Conservation (phyloP, 2,888 invertebrate species). For the Chrysodeixis includens region DNA sequence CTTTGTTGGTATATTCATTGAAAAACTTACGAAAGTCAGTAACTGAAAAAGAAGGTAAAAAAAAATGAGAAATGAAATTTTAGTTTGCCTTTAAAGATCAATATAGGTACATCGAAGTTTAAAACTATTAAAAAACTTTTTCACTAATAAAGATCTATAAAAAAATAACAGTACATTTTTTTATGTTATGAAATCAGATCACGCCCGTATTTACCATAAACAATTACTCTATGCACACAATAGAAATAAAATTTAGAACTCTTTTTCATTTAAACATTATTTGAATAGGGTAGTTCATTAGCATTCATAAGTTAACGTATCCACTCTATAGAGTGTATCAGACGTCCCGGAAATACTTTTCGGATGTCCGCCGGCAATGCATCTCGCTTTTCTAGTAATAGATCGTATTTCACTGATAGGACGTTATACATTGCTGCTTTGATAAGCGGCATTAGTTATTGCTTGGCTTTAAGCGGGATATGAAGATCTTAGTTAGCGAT, state of each 20-base stretch:
- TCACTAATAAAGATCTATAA: too few relatives aligned
- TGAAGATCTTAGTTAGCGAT: constrained; percentile 29
- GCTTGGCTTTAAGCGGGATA: constrained; percentile 29
- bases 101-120: too few relatives aligned
- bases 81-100: too few relatives aligned
- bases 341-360: constrained; percentile 77
- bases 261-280: constrained; percentile 31
- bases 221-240: constrained; percentile 17
- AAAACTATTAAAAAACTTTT: too few relatives aligned
- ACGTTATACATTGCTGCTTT: constrained; percentile 38
- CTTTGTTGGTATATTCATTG: too few relatives aligned
- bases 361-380: constrained; percentile 78
- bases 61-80: too few relatives aligned
- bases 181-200: constrained; percentile 12
- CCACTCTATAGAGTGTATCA: constrained; percentile 65
- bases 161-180: too few relatives aligned
- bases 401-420: constrained; percentile 59
- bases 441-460: constrained; percentile 39
- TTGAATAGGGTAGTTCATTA: constrained; percentile 49
- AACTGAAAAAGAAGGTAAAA: too few relatives aligned
- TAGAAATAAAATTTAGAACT: constrained; percentile 27
- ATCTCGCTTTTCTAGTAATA: constrained; percentile 64
- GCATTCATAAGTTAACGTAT: constrained; percentile 62
- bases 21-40: too few relatives aligned
- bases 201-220: too few relatives aligned